phyloP scores from a whole-genome alignment of 1,140 invertebrate genomes.

The Prorops nasuta region DNA sequence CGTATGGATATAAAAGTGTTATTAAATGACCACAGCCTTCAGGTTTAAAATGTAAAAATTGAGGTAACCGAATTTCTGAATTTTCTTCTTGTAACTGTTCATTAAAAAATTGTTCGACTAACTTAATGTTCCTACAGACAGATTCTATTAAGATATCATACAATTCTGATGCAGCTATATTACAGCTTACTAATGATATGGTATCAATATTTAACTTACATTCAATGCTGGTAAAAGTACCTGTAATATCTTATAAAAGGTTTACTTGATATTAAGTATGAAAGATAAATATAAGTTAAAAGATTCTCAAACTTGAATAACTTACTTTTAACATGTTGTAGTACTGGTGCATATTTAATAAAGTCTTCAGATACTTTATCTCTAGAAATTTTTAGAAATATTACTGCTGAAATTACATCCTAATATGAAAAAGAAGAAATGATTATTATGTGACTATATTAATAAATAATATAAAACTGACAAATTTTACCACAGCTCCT shows the following conservation, averaged over 20 bases:
- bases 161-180: constrained; percentile 62
- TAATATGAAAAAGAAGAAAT: constrained; percentile 30
- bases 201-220: constrained; percentile 69
- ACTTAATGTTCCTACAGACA: constrained; percentile 65
- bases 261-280: constrained; percentile 16
- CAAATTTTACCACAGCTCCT: constrained; percentile 55
- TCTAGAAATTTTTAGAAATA: constrained; percentile 52
- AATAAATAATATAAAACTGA: constrained; percentile 5
- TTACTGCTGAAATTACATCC: constrained; percentile 47
- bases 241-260: constrained; percentile 43
- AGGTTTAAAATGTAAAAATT: constrained; percentile 53
- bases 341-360: constrained; percentile 52
- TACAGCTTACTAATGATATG: constrained; percentile 67
- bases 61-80: constrained; percentile 25
- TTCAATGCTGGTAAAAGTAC: constrained; percentile 47
- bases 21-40: constrained; percentile 71
- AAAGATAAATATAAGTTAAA: constrained; percentile 8
- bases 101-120: constrained; percentile 63
- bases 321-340: constrained; percentile 56
- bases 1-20: constrained; percentile 68
- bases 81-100: constrained; percentile 55
- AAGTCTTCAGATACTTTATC: constrained; percentile 40
- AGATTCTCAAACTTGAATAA: constrained; percentile 10
- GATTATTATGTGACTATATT: neutral
- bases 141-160: constrained; percentile 74